Percentiles rank a stretch among this genome's conserved stretches.
Evolutionary conservation across 2,888 invertebrate genomes (phyloP).

Genomic region (Aporophyla lueneburgensis): DNA sequence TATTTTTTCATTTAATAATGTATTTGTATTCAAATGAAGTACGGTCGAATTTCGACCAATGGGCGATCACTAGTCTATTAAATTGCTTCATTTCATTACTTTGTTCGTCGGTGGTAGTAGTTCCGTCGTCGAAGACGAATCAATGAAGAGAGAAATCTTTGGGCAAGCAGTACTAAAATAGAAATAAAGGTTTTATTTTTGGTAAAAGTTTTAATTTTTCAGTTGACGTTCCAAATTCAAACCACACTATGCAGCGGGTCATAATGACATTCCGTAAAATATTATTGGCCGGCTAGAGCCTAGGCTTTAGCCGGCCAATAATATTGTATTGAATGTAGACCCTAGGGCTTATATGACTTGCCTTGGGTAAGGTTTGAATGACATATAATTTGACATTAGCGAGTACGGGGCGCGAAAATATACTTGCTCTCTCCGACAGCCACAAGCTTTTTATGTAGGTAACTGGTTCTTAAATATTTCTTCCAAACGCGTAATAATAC

Average conservation of each 20-base stretch:
- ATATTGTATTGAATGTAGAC: not conserved
- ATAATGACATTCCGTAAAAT: not conserved
- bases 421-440: not conserved
- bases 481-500: conserved; percentile 10
- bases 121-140: too few species aligned
- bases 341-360: not conserved
- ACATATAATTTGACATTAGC: not conserved
- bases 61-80: too few species aligned
- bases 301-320: not conserved
- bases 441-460: not conserved
- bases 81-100: too few species aligned
- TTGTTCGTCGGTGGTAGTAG: too few species aligned
- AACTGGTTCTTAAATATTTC: not conserved
- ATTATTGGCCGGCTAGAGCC: not conserved
- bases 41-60: too few species aligned
- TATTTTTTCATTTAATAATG: too few species aligned
- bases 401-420: not conserved
- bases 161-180: too few species aligned
- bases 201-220: not conserved
- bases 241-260: not conserved
- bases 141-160: too few species aligned
- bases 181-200: too few species aligned
- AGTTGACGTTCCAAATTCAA: not conserved
- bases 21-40: too few species aligned
- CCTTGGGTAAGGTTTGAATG: not conserved